A percentile compares a stretch with the other conserved stretches of the same genome.
phyloP scores from a whole-genome alignment of 2,113 vertebrate species.

The Phoxinus phoxinus region DNA sequence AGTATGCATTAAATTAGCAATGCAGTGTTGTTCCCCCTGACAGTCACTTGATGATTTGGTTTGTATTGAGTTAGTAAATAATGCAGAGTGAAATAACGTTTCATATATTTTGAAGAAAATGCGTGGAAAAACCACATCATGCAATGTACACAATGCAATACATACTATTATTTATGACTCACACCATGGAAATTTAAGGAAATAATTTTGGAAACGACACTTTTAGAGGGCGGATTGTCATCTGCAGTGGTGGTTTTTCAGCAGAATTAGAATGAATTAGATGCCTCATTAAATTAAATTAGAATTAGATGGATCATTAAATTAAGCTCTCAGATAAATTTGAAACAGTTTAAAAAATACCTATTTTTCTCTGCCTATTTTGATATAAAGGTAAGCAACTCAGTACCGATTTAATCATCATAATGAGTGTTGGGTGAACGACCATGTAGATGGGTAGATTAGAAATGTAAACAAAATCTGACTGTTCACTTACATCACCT shows the following conservation, averaged over 20 bases:
- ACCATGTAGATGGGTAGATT: not conserved
- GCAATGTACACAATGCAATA: not conserved
- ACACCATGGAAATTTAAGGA: not conserved
- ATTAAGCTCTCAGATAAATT: not conserved
- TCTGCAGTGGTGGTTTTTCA: not conserved
- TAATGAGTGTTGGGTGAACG: not conserved
- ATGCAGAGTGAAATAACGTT: not conserved
- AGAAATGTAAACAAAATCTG: not conserved
- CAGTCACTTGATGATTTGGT: not conserved
- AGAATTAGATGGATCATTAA: not conserved
- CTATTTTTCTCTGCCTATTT: not conserved
- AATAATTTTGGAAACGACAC: not conserved
- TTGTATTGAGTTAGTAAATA: not conserved
- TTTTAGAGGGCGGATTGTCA: not conserved
- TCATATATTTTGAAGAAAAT: not conserved
- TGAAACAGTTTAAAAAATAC: not conserved
- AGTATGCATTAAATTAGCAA: not conserved
- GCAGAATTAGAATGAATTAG: too few species aligned
- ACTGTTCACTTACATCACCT: constrained; percentile 29
- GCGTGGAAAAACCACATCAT: not conserved
- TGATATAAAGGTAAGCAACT: not conserved
- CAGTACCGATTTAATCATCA: not conserved
- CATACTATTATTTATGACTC: constrained; percentile 4
- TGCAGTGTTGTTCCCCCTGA: not conserved
- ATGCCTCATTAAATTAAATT: too few species aligned